Percentiles rank a stretch among this genome's conserved stretches.
Evolutionary conservation across 37 sponge, comb jelly and placozoan species (phyloP).

Genomic region (Ianthella basta): DNA sequence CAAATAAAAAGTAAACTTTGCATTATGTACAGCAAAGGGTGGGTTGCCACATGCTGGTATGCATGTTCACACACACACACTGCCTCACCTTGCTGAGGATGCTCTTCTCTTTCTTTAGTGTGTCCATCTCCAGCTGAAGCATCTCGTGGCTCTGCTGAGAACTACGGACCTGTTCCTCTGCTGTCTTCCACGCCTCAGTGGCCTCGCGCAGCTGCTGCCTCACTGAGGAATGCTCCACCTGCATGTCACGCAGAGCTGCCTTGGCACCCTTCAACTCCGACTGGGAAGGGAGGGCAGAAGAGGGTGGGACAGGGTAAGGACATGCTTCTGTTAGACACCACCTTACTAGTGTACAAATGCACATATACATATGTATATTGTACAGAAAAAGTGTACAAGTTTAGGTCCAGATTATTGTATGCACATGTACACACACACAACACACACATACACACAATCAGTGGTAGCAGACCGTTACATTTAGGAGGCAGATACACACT

Average conservation of each 20-base stretch:
- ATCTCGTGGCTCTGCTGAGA: neutral
- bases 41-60: neutral
- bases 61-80: slow-evolving; percentile 31
- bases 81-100: neutral
- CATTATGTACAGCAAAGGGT: too few species aligned
- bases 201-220: slow-evolving; percentile 53
- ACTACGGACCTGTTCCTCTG: slow-evolving; percentile 23
- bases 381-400: too few species aligned
- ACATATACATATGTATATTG: too few species aligned
- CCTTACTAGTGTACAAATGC: too few species aligned
- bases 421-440: too few species aligned
- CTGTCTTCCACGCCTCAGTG: slow-evolving; percentile 39
- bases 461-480: too few species aligned
- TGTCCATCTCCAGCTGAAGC: slow-evolving; percentile 28
- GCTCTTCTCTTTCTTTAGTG: slow-evolving; percentile 53
- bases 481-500: too few species aligned
- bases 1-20: too few species aligned
- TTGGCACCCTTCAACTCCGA: slow-evolving; percentile 40
- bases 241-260: slow-evolving; percentile 33
- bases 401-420: too few species aligned
- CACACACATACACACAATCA: too few species aligned
- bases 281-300: slow-evolving; percentile 1
- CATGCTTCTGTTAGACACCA: too few species aligned
- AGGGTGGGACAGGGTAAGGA: too few species aligned
- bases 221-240: slow-evolving; percentile 12